phyloP scores from a whole-genome alignment of 2,888 invertebrate species.

The Diogma glabrata region DNA sequence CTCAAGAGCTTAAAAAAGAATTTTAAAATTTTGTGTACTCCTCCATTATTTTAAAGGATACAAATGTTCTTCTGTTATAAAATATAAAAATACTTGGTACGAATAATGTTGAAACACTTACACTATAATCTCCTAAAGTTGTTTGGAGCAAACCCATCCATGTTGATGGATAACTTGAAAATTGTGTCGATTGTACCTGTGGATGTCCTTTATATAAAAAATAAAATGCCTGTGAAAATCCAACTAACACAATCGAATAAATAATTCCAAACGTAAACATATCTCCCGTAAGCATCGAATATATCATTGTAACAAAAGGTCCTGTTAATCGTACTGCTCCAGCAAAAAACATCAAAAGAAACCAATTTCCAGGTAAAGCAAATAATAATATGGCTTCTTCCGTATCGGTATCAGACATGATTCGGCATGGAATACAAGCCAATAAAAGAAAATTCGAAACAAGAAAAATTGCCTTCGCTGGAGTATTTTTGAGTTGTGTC shows the following conservation, averaged over 20 bases:
- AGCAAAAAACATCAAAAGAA: slow-evolving; percentile 96
- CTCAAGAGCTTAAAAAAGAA: background rate
- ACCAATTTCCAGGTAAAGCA: slow-evolving; percentile 94
- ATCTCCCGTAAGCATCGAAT: slow-evolving; percentile 97
- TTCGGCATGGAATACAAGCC: slow-evolving; percentile 77
- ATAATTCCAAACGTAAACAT: slow-evolving; percentile 98
- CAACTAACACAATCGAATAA: slow-evolving; percentile 85
- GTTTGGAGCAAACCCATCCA: slow-evolving; percentile 99
- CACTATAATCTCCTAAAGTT: slow-evolving; percentile 94
- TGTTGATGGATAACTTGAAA: slow-evolving; percentile 75
- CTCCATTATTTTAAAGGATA: no score
- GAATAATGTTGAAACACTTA: slow-evolving; percentile 39
- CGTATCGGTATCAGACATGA: slow-evolving; percentile 57
- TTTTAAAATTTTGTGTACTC: background rate
- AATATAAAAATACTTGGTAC: background rate
- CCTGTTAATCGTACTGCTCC: slow-evolving; percentile 92
- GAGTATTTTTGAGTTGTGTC: slow-evolving; percentile 87
- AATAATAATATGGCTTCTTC: slow-evolving; percentile 90
- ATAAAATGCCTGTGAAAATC: slow-evolving; percentile 91
- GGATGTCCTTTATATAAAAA: slow-evolving; percentile 90
- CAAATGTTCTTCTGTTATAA: no score
- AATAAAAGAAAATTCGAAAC: slow-evolving; percentile 82
- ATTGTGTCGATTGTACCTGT: slow-evolving; percentile 67
- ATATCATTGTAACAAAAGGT: slow-evolving; percentile 98
- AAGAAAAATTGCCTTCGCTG: slow-evolving; percentile 88